Conservation (phyloP, 2,113 vertebrate genomes). For the Alexandromys fortis region DNA sequence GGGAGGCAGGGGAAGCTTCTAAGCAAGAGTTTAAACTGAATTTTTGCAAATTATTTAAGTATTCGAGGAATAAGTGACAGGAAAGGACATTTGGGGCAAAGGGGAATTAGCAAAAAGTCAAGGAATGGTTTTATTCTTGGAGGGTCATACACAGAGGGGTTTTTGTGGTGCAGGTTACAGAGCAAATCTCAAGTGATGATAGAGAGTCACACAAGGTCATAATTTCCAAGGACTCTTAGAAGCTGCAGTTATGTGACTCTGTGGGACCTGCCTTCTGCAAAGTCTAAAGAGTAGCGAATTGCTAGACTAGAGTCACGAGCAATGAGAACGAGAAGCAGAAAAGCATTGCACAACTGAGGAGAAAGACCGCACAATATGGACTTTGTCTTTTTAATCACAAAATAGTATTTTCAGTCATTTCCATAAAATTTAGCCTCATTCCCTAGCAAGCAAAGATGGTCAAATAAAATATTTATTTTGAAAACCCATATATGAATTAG, state of each 20-base stretch:
- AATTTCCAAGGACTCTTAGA: neutral
- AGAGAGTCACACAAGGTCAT: neutral
- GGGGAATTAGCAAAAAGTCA: neutral
- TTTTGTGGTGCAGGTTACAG: neutral
- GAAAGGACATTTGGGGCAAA: neutral
- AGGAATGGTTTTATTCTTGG: neutral
- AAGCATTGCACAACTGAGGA: neutral
- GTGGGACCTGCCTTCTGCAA: neutral
- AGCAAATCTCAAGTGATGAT: neutral
- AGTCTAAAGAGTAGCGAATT: neutral
- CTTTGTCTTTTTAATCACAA: neutral
- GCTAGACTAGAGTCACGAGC: neutral
- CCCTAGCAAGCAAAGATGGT: neutral
- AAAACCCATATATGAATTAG: neutral
- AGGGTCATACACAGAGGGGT: neutral
- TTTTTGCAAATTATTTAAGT: conserved; percentile 1
- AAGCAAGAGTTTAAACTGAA: conserved; percentile 1
- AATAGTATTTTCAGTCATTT: neutral
- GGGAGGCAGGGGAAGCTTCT: neutral
- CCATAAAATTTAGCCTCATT: neutral
- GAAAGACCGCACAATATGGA: neutral
- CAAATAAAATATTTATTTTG: neutral
- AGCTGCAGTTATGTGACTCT: neutral
- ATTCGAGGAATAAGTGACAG: neutral
- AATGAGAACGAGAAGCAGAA: neutral